A percentile compares a stretch with the other conserved stretches of the same genome.
Conservation (phyloP, 2,888 invertebrate genomes). For the Cryptus viduatorius region DNA sequence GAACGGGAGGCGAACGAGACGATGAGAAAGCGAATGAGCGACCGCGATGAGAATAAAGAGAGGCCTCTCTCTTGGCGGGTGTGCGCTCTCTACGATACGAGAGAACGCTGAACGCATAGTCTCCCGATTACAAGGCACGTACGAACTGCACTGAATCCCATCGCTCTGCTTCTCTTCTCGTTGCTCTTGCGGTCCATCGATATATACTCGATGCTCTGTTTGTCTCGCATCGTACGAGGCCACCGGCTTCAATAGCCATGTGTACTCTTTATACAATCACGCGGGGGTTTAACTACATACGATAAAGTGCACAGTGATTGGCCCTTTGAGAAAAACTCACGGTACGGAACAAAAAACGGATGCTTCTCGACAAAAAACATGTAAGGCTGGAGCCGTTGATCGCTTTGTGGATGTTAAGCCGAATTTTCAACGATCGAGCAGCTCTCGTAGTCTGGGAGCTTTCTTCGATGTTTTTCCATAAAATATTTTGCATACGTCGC, state of each 20-base stretch:
- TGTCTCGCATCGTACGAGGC: conserved; percentile 65
- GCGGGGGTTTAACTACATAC: background rate
- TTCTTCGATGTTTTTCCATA: no score
- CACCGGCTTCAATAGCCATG: conserved; percentile 55
- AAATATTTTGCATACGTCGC: no score
- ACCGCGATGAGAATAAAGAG: conserved; percentile 37
- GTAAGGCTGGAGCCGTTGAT: no score
- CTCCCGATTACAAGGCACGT: conserved; percentile 81
- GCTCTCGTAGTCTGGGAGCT: no score
- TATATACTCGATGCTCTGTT: conserved; percentile 31
- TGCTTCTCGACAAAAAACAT: background rate
- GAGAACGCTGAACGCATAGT: conserved; percentile 47
- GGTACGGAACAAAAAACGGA: background rate
- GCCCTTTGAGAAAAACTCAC: background rate
- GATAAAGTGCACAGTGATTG: background rate
- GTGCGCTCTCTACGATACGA: conserved; percentile 26
- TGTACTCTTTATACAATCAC: background rate
- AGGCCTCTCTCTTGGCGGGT: background rate
- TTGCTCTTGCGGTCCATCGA: conserved; percentile 50
- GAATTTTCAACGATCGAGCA: no score
- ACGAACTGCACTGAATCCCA: conserved; percentile 74
- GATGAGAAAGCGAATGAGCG: conserved; percentile 48
- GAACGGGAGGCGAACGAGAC: conserved; percentile 39
- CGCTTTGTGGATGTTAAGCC: no score
- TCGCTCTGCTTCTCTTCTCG: conserved; percentile 69